These are phyloP conservation scores for Agelas oroides DNA, from an alignment of 37 sponge, comb jelly and placozoan genomes.

Conservation along the genomic window DNA sequence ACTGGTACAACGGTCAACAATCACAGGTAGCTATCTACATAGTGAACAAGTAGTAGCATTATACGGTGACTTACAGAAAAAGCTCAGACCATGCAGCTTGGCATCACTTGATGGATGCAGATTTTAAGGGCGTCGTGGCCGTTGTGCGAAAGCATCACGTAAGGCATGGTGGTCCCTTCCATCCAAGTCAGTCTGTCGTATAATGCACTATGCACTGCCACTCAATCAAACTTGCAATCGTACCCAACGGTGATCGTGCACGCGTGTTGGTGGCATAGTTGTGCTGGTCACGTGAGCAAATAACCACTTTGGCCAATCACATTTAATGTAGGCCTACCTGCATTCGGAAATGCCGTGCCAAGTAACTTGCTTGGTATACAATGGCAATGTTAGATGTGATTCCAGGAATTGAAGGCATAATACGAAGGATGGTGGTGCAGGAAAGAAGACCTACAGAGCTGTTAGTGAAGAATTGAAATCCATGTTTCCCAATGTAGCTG, in stretches of 20 bases:
- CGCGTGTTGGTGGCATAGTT: too few relatives aligned
- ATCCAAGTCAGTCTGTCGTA: too few relatives aligned
- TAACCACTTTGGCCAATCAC: too few relatives aligned
- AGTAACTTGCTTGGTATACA: background rate
- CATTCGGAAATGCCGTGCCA: too few relatives aligned
- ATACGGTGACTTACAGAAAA: background rate
- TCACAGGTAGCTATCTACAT: background rate
- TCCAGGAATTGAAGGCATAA: background rate
- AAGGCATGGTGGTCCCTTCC: too few relatives aligned
- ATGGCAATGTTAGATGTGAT: background rate
- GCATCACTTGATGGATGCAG: background rate
- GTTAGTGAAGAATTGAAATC: constrained; percentile 13
- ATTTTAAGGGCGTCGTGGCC: background rate
- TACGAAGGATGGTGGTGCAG: background rate
- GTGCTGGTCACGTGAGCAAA: too few relatives aligned
- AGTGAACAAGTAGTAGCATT: constrained; percentile 1
- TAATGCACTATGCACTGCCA: too few relatives aligned
- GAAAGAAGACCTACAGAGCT: background rate
- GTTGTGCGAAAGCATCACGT: background rate
- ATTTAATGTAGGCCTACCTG: too few relatives aligned
- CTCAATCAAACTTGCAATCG: too few relatives aligned
- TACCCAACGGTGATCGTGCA: too few relatives aligned
- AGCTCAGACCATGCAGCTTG: background rate
- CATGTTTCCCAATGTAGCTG: background rate
- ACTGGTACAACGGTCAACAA: background rate